These are phyloP conservation scores for Arctocebus calabarensis DNA, from an alignment of 2,797 vertebrate species.

Conservation along the genomic window DNA sequence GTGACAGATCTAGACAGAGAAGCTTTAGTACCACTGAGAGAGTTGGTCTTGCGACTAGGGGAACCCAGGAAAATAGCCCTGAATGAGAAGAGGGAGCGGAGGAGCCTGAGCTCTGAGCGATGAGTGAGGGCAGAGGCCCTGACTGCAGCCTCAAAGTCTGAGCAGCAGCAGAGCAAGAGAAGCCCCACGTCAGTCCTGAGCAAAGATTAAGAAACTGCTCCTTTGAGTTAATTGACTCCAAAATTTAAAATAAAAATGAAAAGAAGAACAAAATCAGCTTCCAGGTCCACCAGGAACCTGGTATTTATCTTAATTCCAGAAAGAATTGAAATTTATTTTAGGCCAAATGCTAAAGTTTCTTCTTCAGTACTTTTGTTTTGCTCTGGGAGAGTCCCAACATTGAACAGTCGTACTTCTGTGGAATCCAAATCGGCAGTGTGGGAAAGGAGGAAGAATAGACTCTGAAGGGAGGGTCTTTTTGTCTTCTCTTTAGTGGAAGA, in stretches of 20 bases:
- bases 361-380: constrained; percentile 10
- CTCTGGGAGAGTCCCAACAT: not conserved
- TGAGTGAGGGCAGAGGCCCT: not conserved
- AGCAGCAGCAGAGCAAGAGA: not conserved
- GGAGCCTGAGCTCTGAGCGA: not conserved
- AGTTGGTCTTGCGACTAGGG: not conserved
- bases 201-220: constrained; percentile 18
- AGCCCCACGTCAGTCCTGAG: not conserved
- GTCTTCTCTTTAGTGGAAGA: not conserved
- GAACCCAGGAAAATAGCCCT: not conserved
- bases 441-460: not conserved
- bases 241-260: not conserved
- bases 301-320: constrained; percentile 14
- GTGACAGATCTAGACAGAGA: not conserved
- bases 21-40: not conserved
- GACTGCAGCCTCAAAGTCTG: not conserved
- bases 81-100: not conserved
- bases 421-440: not conserved
- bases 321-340: constrained; percentile 38
- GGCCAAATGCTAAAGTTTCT: constrained; percentile 22
- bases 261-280: not conserved
- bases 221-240: constrained; percentile 6
- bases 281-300: constrained; percentile 6
- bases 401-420: not conserved
- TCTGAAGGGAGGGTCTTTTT: constrained; percentile 16